Percentiles rank a stretch among this genome's conserved stretches.
These are phyloP conservation scores for Autographa pulchrina DNA, from an alignment of 2,888 invertebrate species.

Conservation along the genomic window DNA sequence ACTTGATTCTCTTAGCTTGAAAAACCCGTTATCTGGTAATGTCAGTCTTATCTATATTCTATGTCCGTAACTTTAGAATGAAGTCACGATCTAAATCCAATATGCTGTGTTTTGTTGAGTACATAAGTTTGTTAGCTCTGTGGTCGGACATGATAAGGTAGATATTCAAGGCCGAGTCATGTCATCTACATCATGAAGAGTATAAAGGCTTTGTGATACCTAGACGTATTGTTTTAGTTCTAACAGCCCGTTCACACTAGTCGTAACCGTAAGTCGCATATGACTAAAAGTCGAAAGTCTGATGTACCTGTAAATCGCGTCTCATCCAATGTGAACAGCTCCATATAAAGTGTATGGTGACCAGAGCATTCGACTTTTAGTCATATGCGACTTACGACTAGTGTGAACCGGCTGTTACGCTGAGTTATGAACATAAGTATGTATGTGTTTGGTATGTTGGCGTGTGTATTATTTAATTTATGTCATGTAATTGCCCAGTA, in stretches of 20 bases:
- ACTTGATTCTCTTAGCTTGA: slow-evolving; percentile 23
- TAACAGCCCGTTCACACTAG: no score
- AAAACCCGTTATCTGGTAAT: slow-evolving; percentile 44
- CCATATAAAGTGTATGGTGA: no score
- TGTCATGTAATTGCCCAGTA: slow-evolving; percentile 19
- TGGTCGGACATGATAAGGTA: slow-evolving; percentile 35
- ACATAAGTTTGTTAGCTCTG: slow-evolving; percentile 58
- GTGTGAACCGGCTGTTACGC: no score
- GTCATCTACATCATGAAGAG: slow-evolving; percentile 10
- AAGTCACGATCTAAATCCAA: slow-evolving; percentile 72
- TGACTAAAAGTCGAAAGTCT: no score
- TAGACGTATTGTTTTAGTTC: not conserved
- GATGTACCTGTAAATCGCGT: no score
- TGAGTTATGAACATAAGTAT: not conserved
- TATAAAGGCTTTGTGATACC: slow-evolving; percentile 12
- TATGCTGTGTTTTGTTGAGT: slow-evolving; percentile 58
- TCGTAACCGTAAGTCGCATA: no score
- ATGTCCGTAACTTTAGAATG: slow-evolving; percentile 71
- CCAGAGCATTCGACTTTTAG: no score
- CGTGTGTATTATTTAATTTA: slow-evolving; percentile 16
- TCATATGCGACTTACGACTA: no score
- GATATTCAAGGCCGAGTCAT: slow-evolving; percentile 40
- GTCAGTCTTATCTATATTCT: slow-evolving; percentile 53
- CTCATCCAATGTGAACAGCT: no score
- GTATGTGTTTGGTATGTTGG: not conserved